These are phyloP conservation scores for Silurus glanis DNA, from an alignment of 2,113 vertebrate species.

Conservation along the genomic window DNA sequence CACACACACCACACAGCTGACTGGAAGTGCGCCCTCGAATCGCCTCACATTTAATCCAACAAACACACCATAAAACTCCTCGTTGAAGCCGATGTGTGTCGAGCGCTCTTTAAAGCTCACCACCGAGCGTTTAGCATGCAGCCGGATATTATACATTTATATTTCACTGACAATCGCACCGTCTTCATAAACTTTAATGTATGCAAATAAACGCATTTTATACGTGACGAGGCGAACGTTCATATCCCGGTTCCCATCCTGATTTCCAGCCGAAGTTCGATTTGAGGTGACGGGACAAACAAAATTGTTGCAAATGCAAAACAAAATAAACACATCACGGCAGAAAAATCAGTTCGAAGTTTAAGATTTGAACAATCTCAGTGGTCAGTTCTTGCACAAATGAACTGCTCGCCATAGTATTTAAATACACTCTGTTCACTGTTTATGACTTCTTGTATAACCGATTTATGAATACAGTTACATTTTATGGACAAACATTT, in stretches of 20 bases:
- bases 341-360: neutral
- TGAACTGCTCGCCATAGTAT: neutral
- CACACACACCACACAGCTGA: conserved; percentile 37
- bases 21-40: conserved; percentile 31
- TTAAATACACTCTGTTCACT: neutral
- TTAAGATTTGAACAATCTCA: neutral
- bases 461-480: too few relatives aligned
- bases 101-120: conserved; percentile 14
- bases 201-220: conserved; percentile 10
- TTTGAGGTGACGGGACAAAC: neutral
- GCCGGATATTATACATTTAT: neutral
- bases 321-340: neutral
- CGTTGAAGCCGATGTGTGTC: conserved; percentile 27
- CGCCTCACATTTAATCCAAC: conserved; percentile 43
- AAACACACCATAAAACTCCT: conserved; percentile 29
- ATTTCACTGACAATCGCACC: conserved; percentile 1
- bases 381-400: neutral
- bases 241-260: neutral
- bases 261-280: neutral
- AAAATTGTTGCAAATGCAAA: neutral
- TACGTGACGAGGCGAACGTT: neutral
- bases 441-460: too few relatives aligned
- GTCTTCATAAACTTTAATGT: conserved; percentile 18
- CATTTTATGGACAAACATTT: too few relatives aligned
- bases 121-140: neutral